Base-by-base conservation (phyloP, 2,888 invertebrate species). In the Pachliopta kotzebuea region DNA sequence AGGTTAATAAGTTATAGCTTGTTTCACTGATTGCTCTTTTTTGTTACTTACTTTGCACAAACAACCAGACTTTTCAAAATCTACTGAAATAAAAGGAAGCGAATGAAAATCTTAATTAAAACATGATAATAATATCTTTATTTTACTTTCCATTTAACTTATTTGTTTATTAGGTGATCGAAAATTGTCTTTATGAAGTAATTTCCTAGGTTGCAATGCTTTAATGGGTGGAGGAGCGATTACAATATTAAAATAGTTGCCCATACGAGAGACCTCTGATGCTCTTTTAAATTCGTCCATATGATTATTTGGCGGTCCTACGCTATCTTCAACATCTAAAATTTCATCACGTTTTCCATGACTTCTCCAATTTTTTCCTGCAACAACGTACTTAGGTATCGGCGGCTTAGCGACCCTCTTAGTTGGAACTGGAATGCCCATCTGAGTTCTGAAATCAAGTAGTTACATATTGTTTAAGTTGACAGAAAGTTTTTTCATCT, bases 191-290 rank as follows among this genome's bases (percentile, higher is more conserved):
- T 72, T 79, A 52, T 80, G 77, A 26, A 88, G 29, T 58, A 85
- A 70, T 74, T 90, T 90, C 59, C 90, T 79, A 2, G 90, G 88
- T 62, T 88, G 89, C 17, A 90, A 66, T 4, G 90, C 80, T 71
- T 88, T 88, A 53, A 90, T 88, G 2, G 89, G 90, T 1, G 90
- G 90, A 2, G 90, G 90, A 0, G 90, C 90, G 56, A 91, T 91
- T 37, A 91, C 90, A 24, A 90, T 90, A 68, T 90, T 90, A 69
- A 90, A 91, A 71, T 90, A 91, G 75, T 91, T 91, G 17, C 90
- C 90, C 90, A 90, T 88, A 65, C 90, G 77, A 3, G 90, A 86
- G 0, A 86, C 74, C 56, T 90, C 90, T 0, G 81, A 73, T 8
- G 77, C 75, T n/a, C 81, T 75, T 70, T 85, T 86, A 61, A 72